Percentiles rank a stretch among this genome's conserved stretches.
Conservation (phyloP, 2,797 vertebrate species). For the Trematocara caparti region DNA sequence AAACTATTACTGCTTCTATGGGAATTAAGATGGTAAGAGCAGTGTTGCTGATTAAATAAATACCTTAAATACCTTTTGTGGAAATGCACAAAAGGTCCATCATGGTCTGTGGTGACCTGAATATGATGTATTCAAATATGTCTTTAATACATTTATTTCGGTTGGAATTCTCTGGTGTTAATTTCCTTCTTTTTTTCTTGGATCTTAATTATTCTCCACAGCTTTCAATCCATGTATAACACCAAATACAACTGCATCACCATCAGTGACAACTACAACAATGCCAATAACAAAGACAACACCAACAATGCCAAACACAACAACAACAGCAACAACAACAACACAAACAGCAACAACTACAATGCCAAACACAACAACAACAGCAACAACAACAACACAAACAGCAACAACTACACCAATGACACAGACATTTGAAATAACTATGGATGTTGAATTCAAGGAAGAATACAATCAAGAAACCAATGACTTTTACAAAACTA, state of each 20-base stretch:
- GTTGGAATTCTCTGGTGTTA: not conserved
- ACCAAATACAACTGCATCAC: not conserved
- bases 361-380: no score
- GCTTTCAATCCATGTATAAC: not conserved
- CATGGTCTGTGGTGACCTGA: not conserved
- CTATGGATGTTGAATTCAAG: not conserved
- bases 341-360: not conserved
- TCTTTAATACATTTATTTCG: not conserved
- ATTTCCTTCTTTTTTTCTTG: not conserved
- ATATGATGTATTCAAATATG: not conserved
- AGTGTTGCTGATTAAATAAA: no score
- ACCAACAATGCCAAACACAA: not conserved
- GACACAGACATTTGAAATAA: not conserved
- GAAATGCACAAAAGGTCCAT: no score
- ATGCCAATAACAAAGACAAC: not conserved
- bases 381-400: rapidly evolving
- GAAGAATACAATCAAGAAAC: rapidly evolving
- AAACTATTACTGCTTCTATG: no score
- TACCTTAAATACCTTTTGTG: no score
- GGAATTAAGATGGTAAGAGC: no score
- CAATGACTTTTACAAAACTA: not conserved
- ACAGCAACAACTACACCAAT: not conserved
- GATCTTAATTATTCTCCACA: not conserved
- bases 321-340: rapidly evolving
- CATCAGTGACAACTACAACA: not conserved